Base-by-base conservation (phyloP, 2,888 invertebrate species). In the Metellina segmentata region DNA sequence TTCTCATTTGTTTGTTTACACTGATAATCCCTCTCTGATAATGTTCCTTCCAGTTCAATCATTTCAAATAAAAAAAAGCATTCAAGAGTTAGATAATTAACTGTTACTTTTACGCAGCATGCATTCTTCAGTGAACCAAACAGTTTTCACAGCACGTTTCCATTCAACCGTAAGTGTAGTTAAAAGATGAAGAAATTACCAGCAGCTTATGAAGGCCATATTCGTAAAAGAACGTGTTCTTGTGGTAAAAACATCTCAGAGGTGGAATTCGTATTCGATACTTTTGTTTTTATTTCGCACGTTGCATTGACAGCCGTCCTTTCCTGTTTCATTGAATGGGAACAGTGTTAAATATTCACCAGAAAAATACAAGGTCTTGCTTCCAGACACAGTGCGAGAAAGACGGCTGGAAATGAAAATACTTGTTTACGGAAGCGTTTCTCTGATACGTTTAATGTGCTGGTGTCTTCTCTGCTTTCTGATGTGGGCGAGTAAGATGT, bases 401-500 rank as follows among this genome's bases (percentile, higher is more conserved):
- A 34, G 69, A 52, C 8, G 53, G 51, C 9, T 9, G 9, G 61
- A 61, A 16, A 61, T 61, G 6, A 61, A 16, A 9, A 11, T 52
- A 53, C 53, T 13, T 79, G 79, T 79, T 79, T 79, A 79, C 79
- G 79, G 79, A 79, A 79, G 61, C 20, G 13, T 20, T 9, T 53
- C 19, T 7, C 20, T 34, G 34, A 82, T 82, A 49, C n/a, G 70
- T 71, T 82, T 82, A 51, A 19, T 71, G 49, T 61, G 20, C 69
- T 34, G 9, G 52, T 53, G 34, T 34, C 34, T 34, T 34, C 34
- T 34, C 34, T 34, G 34, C 74, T 85, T 9, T 52, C 83, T 16
- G 52, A 83, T 85, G 83, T 61, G 83, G 74, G 74, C 74, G 83
- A 13, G 34, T 11, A 51, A 52, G 52, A 72, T 49, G 82, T 49